Percentiles rank a stretch among this genome's conserved stretches.
phyloP scores from a whole-genome alignment of 2,888 invertebrate genomes.

The Polyommatus iphigenia region DNA sequence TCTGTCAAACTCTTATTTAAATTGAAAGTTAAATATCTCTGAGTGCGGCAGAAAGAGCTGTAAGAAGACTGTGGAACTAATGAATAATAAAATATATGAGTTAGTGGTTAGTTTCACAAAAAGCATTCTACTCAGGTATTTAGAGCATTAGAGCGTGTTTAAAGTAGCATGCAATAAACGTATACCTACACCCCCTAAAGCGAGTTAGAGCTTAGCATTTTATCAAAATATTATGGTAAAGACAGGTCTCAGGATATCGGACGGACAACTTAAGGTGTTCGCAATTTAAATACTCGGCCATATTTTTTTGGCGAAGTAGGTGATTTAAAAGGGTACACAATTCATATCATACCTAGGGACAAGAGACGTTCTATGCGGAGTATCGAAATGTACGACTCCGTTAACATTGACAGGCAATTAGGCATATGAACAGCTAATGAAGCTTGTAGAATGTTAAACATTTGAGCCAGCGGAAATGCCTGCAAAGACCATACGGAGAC shows the following conservation, averaged over 20 bases:
- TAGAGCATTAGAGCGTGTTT: background rate
- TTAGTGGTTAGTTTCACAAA: slow-evolving; percentile 1
- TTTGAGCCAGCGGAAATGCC: slow-evolving; percentile 87
- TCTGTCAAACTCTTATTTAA: no score
- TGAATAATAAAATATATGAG: background rate
- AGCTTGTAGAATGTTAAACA: slow-evolving; percentile 86
- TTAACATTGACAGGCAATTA: slow-evolving; percentile 71
- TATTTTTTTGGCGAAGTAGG: slow-evolving; percentile 17
- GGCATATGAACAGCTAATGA: slow-evolving; percentile 80
- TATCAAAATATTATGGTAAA: background rate
- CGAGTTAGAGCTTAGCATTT: slow-evolving; percentile 16
- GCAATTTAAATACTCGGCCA: background rate
- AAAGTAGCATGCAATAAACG: background rate
- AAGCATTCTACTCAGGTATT: background rate
- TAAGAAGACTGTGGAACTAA: background rate
- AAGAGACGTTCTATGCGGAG: slow-evolving; percentile 79
- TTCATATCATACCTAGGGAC: slow-evolving; percentile 75
- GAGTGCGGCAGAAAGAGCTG: no score
- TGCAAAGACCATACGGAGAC: slow-evolving; percentile 54
- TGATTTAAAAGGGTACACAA: slow-evolving; percentile 41
- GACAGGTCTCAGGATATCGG: slow-evolving; percentile 12
- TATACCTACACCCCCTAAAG: background rate
- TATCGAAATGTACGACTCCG: slow-evolving; percentile 81
- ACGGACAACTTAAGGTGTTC: background rate
- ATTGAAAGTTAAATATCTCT: no score